Evolutionary conservation across 1,140 invertebrate genomes (phyloP).

Genomic region (Holcopasites calliopsidis): DNA sequence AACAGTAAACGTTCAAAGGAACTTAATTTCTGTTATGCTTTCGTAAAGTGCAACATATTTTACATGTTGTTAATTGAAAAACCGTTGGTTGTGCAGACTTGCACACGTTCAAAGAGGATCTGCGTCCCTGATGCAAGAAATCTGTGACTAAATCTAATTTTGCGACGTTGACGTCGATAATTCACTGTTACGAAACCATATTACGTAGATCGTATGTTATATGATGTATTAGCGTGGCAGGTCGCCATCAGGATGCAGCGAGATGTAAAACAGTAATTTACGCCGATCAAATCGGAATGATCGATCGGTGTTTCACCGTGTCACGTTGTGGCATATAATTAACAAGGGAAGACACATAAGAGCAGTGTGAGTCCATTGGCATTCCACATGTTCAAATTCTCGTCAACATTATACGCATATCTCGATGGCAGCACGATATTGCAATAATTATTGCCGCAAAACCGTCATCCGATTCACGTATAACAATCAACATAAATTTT

Average conservation of each 20-base stretch:
- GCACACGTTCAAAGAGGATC: neutral
- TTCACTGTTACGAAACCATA: conserved; percentile 18
- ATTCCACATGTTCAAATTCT: conserved; percentile 33
- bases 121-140: neutral
- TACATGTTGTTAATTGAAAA: no score
- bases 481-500: no score
- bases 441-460: neutral
- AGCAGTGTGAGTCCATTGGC: conserved; percentile 11
- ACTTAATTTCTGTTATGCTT: no score
- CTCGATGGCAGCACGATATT: neutral
- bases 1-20: no score
- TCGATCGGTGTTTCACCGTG: conserved; percentile 32
- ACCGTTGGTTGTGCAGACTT: neutral
- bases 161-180: neutral
- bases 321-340: conserved; percentile 22
- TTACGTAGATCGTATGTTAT: conserved; percentile 24
- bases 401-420: neutral
- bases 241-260: conserved; percentile 28
- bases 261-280: conserved; percentile 50
- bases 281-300: conserved; percentile 42
- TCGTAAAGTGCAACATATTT: no score
- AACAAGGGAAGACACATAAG: conserved; percentile 24
- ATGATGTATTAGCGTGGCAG: conserved; percentile 38
- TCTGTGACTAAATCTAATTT: conserved; percentile 26
- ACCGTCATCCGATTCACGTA: neutral